Evolutionary conservation across 2,888 invertebrate genomes (phyloP).

Genomic region (Mylabris sibirica): DNA sequence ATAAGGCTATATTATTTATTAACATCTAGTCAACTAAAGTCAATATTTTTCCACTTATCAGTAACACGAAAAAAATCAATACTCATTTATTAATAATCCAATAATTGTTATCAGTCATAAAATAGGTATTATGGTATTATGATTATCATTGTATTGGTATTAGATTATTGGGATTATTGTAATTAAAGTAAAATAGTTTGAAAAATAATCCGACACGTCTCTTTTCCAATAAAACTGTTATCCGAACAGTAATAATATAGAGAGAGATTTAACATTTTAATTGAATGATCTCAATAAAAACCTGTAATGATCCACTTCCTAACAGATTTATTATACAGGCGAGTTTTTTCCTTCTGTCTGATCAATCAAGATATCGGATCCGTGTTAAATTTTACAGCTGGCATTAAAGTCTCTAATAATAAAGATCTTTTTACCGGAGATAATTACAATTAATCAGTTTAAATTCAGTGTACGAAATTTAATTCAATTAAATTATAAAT

Average conservation of each 20-base stretch:
- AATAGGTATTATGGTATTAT: not conserved
- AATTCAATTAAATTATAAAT: not conserved
- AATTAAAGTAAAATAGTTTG: not conserved
- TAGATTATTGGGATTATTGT: not conserved
- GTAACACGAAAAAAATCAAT: not conserved
- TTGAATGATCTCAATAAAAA: not conserved
- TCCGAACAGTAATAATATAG: not conserved
- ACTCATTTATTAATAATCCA: conserved; percentile 4
- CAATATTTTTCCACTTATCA: conserved; percentile 5
- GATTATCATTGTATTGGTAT: not conserved
- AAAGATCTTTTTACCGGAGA: not conserved
- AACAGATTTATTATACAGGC: not conserved
- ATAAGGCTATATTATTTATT: not conserved
- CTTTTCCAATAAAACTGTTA: not conserved
- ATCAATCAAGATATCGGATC: not conserved
- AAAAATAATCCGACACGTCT: not conserved
- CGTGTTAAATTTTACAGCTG: not conserved
- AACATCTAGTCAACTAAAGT: not conserved
- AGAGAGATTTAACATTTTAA: not conserved
- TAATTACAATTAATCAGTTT: not conserved
- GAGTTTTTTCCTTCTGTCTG: not conserved
- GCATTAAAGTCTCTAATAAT: conserved; percentile 1
- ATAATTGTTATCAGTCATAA: conserved; percentile 7
- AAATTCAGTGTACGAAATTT: not conserved
- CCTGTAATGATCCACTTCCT: not conserved